Conservation (phyloP, 2,113 vertebrate species). For the Vicugna pacos region DNA sequence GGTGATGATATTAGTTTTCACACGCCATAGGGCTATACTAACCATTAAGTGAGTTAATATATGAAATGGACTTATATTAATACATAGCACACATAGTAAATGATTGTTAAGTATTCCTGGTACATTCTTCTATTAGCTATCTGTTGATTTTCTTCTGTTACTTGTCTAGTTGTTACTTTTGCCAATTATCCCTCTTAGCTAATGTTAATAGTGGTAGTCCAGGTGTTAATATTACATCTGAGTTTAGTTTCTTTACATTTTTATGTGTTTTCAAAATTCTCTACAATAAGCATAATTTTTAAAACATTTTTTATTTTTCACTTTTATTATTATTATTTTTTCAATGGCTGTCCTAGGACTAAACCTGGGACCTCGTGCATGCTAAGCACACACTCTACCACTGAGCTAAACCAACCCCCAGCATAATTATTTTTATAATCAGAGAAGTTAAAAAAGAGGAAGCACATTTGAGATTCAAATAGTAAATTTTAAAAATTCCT, state of each 20-base stretch:
- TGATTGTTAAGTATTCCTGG: not conserved
- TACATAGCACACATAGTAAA: not conserved
- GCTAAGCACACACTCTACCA: too few species aligned
- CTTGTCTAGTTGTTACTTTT: slow-evolving; percentile 3
- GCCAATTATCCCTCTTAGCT: not conserved
- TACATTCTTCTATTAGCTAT: not conserved
- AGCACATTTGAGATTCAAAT: not conserved
- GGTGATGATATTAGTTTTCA: not conserved
- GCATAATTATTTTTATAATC: slow-evolving; percentile 12
- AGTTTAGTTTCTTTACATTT: slow-evolving; percentile 1
- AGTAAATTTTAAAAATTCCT: not conserved
- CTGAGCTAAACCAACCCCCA: too few species aligned
- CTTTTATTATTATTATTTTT: too few species aligned
- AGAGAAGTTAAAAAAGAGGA: not conserved
- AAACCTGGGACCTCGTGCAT: too few species aligned
- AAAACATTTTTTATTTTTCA: too few species aligned
- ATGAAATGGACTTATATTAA: not conserved
- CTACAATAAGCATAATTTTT: not conserved
- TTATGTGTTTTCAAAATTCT: slow-evolving; percentile 1
- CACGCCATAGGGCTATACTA: not conserved
- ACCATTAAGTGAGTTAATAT: not conserved
- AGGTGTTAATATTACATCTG: not conserved
- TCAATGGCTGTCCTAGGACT: too few species aligned
- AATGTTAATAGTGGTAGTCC: not conserved
- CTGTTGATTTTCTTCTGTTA: slow-evolving; percentile 2